Conservation (phyloP, 1,140 invertebrate genomes). For the Cyclina sinensis region DNA sequence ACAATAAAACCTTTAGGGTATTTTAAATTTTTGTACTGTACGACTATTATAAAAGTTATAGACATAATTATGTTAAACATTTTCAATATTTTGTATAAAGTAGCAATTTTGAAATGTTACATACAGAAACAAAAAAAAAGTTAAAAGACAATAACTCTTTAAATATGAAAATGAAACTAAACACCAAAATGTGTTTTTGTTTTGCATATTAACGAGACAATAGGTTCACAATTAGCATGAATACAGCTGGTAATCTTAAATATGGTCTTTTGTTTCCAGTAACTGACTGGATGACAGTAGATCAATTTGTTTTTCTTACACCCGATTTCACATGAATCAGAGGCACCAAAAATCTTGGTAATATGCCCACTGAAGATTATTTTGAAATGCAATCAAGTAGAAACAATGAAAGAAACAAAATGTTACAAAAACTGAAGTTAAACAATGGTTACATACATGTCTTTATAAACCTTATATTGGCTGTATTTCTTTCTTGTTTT, state of each 20-base stretch:
- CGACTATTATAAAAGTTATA: too few relatives aligned
- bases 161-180: slow-evolving; percentile 48
- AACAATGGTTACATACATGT: too few relatives aligned
- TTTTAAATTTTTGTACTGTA: too few relatives aligned
- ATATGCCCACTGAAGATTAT: slow-evolving; percentile 3
- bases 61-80: neutral
- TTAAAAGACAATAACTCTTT: neutral
- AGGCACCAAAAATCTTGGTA: slow-evolving; percentile 19
- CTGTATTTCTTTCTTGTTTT: too few relatives aligned
- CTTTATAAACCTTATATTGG: too few relatives aligned
- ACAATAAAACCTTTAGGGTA: too few relatives aligned
- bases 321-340: slow-evolving; percentile 47
- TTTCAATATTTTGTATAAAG: neutral
- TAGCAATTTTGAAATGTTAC: slow-evolving; percentile 5
- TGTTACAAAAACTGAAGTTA: neutral
- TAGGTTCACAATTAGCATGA: neutral
- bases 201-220: slow-evolving; percentile 22
- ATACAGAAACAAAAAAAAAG: neutral
- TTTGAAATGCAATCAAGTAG: slow-evolving; percentile 49
- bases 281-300: slow-evolving; percentile 40
- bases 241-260: slow-evolving; percentile 11
- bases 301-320: slow-evolving; percentile 39
- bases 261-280: slow-evolving; percentile 22
- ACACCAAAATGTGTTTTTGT: slow-evolving; percentile 15
- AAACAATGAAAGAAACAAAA: slow-evolving; percentile 47